Evolutionary conservation across 2,888 invertebrate species (phyloP).

Genomic region (Tipula lateralis): DNA sequence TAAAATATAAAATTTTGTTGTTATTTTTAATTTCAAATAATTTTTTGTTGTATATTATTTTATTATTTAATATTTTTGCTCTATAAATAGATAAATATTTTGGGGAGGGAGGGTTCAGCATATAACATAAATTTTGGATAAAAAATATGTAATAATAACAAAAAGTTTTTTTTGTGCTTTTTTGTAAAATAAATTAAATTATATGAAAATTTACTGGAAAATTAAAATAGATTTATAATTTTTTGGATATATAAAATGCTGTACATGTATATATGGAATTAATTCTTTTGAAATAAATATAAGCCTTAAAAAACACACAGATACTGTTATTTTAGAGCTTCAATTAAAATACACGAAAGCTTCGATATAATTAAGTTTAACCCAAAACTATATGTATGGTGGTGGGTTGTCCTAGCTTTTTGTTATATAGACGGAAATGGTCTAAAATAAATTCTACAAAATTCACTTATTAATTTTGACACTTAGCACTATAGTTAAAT

Average conservation of each 20-base stretch:
- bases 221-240: conserved; percentile 7
- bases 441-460: no score
- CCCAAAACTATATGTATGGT: no score
- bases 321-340: no score
- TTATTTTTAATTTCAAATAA: neutral
- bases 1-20: neutral
- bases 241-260: neutral
- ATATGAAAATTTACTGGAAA: conserved; percentile 24
- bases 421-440: no score
- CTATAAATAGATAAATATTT: neutral
- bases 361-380: no score
- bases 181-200: conserved; percentile 7
- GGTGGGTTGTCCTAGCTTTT: no score
- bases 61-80: neutral
- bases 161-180: neutral
- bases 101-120: neutral
- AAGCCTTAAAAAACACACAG: no score
- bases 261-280: no score
- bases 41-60: neutral
- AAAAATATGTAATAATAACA: neutral
- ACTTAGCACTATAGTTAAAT: no score
- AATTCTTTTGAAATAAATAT: no score
- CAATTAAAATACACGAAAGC: no score
- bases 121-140: neutral
- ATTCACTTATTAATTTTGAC: no score